A percentile compares a stretch with the other conserved stretches of the same genome.
Conservation (phyloP, 2,888 invertebrate genomes). For the Platynereis dumerilii region DNA sequence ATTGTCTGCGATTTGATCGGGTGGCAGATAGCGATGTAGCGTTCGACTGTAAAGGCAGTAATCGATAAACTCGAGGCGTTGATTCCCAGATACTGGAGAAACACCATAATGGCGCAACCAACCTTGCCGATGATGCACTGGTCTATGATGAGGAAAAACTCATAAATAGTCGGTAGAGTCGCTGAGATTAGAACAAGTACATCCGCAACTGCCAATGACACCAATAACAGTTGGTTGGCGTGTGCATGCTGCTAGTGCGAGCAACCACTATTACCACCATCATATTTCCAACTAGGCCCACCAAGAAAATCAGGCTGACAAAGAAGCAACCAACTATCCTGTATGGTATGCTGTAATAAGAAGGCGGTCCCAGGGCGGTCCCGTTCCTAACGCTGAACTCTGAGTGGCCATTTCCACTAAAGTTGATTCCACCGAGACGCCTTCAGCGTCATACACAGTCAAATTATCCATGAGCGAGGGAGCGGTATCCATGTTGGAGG, state of each 20-base stretch:
- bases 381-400: no score
- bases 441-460: no score
- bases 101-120: conserved; percentile 67
- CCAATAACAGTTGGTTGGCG: conserved; percentile 73
- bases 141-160: conserved; percentile 65
- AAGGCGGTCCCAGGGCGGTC: background rate
- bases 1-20: conserved; percentile 69
- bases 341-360: conserved; percentile 51
- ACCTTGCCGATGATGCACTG: conserved; percentile 68
- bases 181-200: conserved; percentile 69
- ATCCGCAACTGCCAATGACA: conserved; percentile 70
- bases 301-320: conserved; percentile 66
- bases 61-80: conserved; percentile 71
- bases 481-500: no score
- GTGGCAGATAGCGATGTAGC: conserved; percentile 72
- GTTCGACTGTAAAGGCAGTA: conserved; percentile 71
- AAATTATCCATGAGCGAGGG: no score
- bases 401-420: no score
- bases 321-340: conserved; percentile 66
- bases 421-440: no score
- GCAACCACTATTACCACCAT: conserved; percentile 68
- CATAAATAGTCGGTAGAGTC: conserved; percentile 65
- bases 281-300: conserved; percentile 68
- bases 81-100: conserved; percentile 70
- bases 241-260: conserved; percentile 64